These are phyloP conservation scores for Plectrocnemia conspersa DNA, from an alignment of 1,140 invertebrate species.

Conservation along the genomic window DNA sequence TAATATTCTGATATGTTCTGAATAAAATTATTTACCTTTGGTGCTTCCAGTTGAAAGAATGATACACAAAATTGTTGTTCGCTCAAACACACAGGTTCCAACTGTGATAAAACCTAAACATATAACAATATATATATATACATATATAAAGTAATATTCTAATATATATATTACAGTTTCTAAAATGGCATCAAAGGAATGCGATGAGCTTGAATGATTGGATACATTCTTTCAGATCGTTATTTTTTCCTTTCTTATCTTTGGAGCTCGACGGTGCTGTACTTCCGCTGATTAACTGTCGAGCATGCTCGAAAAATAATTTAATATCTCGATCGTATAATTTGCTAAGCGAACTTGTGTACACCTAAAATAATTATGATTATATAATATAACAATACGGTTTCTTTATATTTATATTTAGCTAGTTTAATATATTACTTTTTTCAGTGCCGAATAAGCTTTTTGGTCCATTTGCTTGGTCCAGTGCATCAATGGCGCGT, in stretches of 20 bases:
- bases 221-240: conserved; percentile 29
- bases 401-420: no score
- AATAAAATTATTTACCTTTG: conserved; percentile 27
- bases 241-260: conserved; percentile 30
- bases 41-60: conserved; percentile 82
- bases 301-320: conserved; percentile 74
- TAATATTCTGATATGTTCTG: not conserved
- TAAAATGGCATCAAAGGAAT: conserved; percentile 44
- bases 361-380: conserved; percentile 50
- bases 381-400: not conserved
- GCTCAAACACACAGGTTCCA: conserved; percentile 87
- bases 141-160: not conserved
- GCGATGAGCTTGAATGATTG: conserved; percentile 32
- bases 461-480: conserved; percentile 78
- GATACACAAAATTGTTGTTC: conserved; percentile 94
- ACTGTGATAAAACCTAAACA: conserved; percentile 70
- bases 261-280: conserved; percentile 12
- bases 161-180: conserved; percentile 38
- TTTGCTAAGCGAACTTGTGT: conserved; percentile 72
- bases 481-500: conserved; percentile 88
- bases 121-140: conserved; percentile 13
- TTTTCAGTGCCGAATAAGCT: conserved; percentile 73
- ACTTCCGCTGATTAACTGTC: conserved; percentile 39
- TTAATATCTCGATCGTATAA: conserved; percentile 80
- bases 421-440: not conserved